phyloP scores from a whole-genome alignment of 2,113 vertebrate genomes.

The Fulica atra region DNA sequence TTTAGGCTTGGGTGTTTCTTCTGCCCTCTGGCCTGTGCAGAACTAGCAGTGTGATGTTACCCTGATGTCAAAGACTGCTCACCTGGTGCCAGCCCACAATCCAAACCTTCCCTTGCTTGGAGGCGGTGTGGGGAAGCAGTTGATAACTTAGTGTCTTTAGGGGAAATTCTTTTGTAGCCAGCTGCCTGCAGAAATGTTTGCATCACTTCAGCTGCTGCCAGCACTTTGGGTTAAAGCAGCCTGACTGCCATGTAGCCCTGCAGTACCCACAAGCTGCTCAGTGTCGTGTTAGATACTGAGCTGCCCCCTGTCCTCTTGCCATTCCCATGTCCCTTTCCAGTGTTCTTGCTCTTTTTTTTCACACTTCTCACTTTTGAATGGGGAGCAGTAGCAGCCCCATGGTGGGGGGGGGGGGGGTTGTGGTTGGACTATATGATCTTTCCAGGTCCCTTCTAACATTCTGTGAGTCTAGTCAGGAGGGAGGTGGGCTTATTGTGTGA shows the following conservation, averaged over 20 bases:
- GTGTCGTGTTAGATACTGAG: rapidly evolving
- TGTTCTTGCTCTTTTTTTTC: not conserved
- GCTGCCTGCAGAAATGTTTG: not conserved
- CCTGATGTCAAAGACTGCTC: not conserved
- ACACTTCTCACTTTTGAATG: not conserved
- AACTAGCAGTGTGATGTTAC: not conserved
- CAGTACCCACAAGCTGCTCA: not conserved
- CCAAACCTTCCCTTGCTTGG: not conserved
- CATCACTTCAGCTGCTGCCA: not conserved
- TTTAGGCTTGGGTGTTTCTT: not conserved
- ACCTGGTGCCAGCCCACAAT: not conserved
- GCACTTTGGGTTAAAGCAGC: not conserved
- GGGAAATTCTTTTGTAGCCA: not conserved
- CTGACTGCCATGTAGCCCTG: not conserved
- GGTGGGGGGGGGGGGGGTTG: no score
- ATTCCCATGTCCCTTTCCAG: not conserved
- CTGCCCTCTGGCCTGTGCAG: not conserved
- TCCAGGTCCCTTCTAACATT: no score
- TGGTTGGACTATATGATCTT: no score
- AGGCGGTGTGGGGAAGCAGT: not conserved
- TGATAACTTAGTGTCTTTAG: not conserved
- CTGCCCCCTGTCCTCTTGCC: not conserved
- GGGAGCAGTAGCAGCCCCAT: not conserved
- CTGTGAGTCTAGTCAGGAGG: not conserved
- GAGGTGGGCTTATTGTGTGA: not conserved